Percentiles rank a stretch among this genome's conserved stretches.
Evolutionary conservation across 2,797 vertebrate genomes (phyloP).

Genomic region (Perodicticus potto): DNA sequence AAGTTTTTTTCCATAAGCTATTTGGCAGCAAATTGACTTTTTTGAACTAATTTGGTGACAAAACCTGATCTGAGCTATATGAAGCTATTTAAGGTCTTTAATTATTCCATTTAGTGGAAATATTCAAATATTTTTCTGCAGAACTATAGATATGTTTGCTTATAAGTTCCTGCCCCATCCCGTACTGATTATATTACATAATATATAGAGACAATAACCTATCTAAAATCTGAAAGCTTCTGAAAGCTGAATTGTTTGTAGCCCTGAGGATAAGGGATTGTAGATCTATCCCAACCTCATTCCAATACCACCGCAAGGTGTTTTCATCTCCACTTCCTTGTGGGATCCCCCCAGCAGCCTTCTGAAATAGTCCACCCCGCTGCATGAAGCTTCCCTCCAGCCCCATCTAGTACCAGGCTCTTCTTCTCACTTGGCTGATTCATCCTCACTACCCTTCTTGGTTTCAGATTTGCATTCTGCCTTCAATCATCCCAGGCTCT

Average conservation of each 20-base stretch:
- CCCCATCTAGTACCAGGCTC: neutral
- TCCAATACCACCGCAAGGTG: neutral
- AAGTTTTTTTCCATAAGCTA: neutral
- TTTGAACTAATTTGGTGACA: neutral
- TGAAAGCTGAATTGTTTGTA: neutral
- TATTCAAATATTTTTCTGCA: neutral
- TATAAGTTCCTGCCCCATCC: neutral
- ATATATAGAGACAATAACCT: neutral
- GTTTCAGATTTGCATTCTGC: neutral
- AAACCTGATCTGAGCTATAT: neutral
- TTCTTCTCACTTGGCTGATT: neutral
- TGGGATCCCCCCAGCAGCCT: neutral
- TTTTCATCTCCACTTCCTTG: neutral
- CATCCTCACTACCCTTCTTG: neutral
- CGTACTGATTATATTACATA: neutral
- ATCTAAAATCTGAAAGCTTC: neutral
- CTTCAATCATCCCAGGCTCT: neutral
- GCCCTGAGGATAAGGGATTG: neutral
- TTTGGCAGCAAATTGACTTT: slow-evolving; percentile 28
- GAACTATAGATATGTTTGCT: neutral
- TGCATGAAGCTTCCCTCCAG: rapidly evolving
- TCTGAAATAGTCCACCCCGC: neutral
- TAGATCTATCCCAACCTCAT: neutral
- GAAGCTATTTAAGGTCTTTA: slow-evolving; percentile 3
- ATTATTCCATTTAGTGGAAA: neutral